A percentile compares a stretch with the other conserved stretches of the same genome.
Evolutionary conservation across 2,797 vertebrate species (phyloP).

Genomic region (Periophthalmus magnuspinnatus): DNA sequence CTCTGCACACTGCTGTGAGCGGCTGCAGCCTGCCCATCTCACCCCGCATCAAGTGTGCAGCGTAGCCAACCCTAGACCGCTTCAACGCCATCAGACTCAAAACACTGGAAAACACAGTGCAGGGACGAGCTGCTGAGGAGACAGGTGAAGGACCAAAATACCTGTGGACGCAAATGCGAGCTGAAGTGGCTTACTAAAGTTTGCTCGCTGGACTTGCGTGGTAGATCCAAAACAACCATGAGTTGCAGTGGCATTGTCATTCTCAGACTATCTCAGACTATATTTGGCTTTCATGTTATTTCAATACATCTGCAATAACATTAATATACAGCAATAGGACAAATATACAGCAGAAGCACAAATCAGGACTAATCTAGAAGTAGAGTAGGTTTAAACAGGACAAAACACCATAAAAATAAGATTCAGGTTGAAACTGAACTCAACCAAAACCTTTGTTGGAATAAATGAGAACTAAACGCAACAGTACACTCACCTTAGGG

Average conservation of each 20-base stretch:
- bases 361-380: too few species aligned
- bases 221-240: neutral
- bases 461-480: too few species aligned
- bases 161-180: constrained; percentile 30
- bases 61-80: constrained; percentile 27
- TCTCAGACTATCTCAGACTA: neutral
- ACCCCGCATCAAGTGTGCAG: constrained; percentile 49
- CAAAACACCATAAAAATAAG: too few species aligned
- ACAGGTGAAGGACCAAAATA: constrained; percentile 32
- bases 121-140: constrained; percentile 30
- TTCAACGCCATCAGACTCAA: constrained; percentile 28
- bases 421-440: too few species aligned
- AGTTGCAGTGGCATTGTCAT: neutral
- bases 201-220: constrained; percentile 56
- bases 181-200: constrained; percentile 57
- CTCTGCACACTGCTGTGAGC: constrained; percentile 44
- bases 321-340: too few species aligned
- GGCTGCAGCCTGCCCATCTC: constrained; percentile 43
- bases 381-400: too few species aligned
- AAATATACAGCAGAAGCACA: too few species aligned
- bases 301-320: too few species aligned
- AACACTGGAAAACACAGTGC: constrained; percentile 9
- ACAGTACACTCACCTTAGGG: too few species aligned
- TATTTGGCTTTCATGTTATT: neutral
- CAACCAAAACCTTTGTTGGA: too few species aligned